These are phyloP conservation scores for Oreochromis tanganicae DNA, from an alignment of 2,113 vertebrate species.

Conservation along the genomic window DNA sequence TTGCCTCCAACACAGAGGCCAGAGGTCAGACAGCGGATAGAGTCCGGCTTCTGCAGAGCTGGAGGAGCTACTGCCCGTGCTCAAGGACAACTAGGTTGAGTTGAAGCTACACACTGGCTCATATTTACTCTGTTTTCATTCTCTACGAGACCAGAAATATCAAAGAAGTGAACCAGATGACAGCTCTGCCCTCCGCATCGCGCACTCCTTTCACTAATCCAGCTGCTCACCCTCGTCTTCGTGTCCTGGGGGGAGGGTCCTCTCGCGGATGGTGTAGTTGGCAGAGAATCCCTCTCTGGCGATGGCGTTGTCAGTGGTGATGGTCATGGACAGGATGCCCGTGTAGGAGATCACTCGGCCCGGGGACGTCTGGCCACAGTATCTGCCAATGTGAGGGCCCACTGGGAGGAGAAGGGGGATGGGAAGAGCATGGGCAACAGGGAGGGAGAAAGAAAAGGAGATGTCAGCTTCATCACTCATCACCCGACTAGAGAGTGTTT, in stretches of 20 bases:
- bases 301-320: slow-evolving; percentile 94
- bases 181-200: neutral
- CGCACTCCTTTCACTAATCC: neutral
- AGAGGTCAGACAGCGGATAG: neutral
- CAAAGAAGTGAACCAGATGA: neutral
- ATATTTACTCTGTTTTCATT: neutral
- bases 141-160: neutral
- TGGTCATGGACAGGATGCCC: slow-evolving; percentile 90
- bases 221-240: slow-evolving; percentile 77
- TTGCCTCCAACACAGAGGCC: neutral
- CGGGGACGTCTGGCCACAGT: slow-evolving; percentile 90
- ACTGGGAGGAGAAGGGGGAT: slow-evolving; percentile 56
- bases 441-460: neutral
- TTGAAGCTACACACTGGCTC: neutral
- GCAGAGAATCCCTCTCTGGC: slow-evolving; percentile 95
- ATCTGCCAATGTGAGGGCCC: slow-evolving; percentile 91
- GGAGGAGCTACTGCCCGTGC: neutral
- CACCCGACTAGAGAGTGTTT: neutral
- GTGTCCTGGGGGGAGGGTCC: slow-evolving; percentile 67
- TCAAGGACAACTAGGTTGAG: neutral
- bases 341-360: slow-evolving; percentile 89
- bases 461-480: slow-evolving; percentile 9
- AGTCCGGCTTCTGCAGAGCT: neutral
- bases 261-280: slow-evolving; percentile 88
- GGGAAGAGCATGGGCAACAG: rapidly evolving